Conservation (phyloP, 2,888 invertebrate species). For the Escarpia spicata region DNA sequence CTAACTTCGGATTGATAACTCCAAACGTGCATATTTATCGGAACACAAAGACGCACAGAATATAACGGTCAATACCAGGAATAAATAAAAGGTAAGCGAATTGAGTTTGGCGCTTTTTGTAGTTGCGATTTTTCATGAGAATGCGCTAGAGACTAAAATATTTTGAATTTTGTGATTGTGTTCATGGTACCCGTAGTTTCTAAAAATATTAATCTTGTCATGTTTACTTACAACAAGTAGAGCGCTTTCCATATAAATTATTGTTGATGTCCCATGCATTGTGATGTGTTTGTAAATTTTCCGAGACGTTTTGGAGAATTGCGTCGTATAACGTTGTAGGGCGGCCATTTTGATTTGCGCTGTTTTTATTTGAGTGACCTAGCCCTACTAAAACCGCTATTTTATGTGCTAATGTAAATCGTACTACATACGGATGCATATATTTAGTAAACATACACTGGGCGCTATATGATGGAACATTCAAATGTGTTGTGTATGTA, state of each 20-base stretch:
- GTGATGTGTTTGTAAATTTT: neutral
- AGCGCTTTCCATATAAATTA: neutral
- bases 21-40: neutral
- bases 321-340: conserved; percentile 2
- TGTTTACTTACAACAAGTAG: conserved; percentile 1
- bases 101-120: conserved; percentile 13
- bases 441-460: conserved; percentile 1
- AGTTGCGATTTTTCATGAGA: conserved; percentile 8
- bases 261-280: neutral
- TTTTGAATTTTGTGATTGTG: conserved; percentile 16
- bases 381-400: conserved; percentile 13
- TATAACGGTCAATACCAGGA: neutral
- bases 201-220: conserved; percentile 10
- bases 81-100: conserved; percentile 2
- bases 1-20: neutral
- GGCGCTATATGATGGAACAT: neutral
- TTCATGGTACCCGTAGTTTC: neutral
- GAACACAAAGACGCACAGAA: neutral
- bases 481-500: neutral
- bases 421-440: neutral
- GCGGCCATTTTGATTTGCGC: conserved; percentile 16
- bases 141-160: neutral
- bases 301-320: neutral
- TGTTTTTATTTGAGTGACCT: conserved; percentile 3
- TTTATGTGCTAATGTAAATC: neutral